phyloP scores from a whole-genome alignment of 2,888 invertebrate genomes.

The Eupithecia tripunctaria region DNA sequence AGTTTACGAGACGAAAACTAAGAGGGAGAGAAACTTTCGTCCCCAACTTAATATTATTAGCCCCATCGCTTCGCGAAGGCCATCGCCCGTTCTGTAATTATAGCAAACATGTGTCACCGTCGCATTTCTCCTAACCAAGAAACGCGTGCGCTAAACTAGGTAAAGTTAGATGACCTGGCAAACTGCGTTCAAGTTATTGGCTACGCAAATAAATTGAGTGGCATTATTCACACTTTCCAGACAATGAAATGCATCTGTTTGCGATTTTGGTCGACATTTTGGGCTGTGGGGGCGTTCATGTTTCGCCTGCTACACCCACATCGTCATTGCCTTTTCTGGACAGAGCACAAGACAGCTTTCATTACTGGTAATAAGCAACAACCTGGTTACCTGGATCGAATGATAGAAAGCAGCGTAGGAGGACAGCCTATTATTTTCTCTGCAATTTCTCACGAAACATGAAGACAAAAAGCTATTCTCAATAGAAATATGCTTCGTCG shows the following conservation, averaged over 20 bases:
- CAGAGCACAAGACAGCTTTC: slow-evolving; percentile 63
- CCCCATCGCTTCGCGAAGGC: slow-evolving; percentile 47
- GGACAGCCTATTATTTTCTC: slow-evolving; percentile 55
- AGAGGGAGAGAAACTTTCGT: slow-evolving; percentile 50
- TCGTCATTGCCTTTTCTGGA: slow-evolving; percentile 61
- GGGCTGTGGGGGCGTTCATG: slow-evolving; percentile 52
- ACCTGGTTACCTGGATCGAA: slow-evolving; percentile 45
- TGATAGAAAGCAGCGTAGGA: slow-evolving; percentile 72
- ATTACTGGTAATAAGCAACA: slow-evolving; percentile 50
- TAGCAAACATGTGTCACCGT: slow-evolving; percentile 49
- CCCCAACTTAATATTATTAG: slow-evolving; percentile 52
- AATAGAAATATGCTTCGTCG: not conserved
- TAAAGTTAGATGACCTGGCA: slow-evolving; percentile 61
- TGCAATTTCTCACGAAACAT: slow-evolving; percentile 45
- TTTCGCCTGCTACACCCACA: slow-evolving; percentile 50
- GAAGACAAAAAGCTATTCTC: not conserved
- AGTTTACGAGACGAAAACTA: slow-evolving; percentile 47
- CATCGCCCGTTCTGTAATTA: slow-evolving; percentile 55
- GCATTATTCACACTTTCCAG: slow-evolving; percentile 23
- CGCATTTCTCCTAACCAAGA: slow-evolving; percentile 52
- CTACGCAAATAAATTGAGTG: slow-evolving; percentile 40
- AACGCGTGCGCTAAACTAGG: slow-evolving; percentile 43
- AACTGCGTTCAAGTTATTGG: slow-evolving; percentile 49
- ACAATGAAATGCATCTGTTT: slow-evolving; percentile 33
- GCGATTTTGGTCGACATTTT: slow-evolving; percentile 41